phyloP scores from a whole-genome alignment of 2,113 vertebrate species.

The Ochotona princeps region DNA sequence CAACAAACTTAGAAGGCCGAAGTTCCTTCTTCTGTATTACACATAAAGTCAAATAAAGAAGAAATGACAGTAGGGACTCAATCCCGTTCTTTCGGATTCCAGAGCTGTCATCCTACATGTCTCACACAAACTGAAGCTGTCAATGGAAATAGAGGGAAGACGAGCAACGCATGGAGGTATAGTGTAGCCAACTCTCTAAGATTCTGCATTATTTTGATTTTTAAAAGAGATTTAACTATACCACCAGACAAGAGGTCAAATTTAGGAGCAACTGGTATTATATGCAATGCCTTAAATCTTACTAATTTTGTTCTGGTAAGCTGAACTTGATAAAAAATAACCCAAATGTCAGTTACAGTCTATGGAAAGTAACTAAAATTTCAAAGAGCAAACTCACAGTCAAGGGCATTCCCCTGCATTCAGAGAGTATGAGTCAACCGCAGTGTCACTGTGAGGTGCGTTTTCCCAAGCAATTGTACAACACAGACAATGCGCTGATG shows the following conservation, averaged over 20 bases:
- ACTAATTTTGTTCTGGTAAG: not conserved
- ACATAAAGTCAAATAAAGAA: not conserved
- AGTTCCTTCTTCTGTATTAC: not conserved
- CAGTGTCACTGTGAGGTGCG: not conserved
- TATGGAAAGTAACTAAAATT: slow-evolving; percentile 21
- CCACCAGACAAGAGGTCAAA: not conserved
- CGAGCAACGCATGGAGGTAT: not conserved
- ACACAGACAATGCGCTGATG: not conserved
- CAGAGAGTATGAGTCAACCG: not conserved
- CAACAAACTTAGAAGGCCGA: not conserved
- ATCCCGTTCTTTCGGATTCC: not conserved
- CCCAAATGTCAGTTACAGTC: not conserved
- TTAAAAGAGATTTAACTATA: not conserved
- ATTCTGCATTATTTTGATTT: not conserved
- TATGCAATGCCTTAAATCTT: not conserved
- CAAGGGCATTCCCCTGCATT: not conserved
- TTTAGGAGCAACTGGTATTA: not conserved
- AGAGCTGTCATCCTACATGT: not conserved
- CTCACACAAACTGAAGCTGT: not conserved
- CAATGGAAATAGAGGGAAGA: not conserved
- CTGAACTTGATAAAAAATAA: not conserved
- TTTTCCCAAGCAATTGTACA: not conserved
- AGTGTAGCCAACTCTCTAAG: not conserved
- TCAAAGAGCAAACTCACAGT: not conserved
- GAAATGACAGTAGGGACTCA: not conserved